Conservation (phyloP, 2,797 vertebrate species). For the Pelobates cultripes region DNA sequence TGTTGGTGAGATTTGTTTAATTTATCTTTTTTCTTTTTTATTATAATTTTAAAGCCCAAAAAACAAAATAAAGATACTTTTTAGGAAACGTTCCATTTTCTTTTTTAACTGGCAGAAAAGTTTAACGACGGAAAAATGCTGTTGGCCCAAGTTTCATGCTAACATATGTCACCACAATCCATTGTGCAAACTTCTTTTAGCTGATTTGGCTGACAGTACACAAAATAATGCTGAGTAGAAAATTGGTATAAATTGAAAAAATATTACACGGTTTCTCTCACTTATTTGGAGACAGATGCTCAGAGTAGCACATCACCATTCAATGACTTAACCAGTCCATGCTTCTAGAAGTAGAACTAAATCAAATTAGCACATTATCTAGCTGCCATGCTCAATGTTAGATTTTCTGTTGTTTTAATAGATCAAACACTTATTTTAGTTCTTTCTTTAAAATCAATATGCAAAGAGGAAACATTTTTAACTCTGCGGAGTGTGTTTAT, state of each 20-base stretch:
- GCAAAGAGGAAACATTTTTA: too few species aligned
- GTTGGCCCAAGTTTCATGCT: conserved; percentile 47
- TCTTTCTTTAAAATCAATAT: too few species aligned
- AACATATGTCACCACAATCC: conserved; percentile 50
- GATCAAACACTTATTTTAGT: too few species aligned
- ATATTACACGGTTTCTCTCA: conserved; percentile 35
- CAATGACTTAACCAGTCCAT: conserved; percentile 32
- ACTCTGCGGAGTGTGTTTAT: too few species aligned
- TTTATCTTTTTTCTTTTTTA: too few species aligned
- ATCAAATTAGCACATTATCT: conserved; percentile 13
- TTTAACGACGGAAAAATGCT: conserved; percentile 29
- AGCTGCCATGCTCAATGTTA: not conserved
- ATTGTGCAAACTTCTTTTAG: conserved; percentile 38
- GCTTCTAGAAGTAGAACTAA: conserved; percentile 36
- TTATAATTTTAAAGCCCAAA: not conserved
- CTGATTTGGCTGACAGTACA: conserved; percentile 53
- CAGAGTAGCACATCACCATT: conserved; percentile 48
- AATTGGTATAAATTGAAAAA: conserved; percentile 24
- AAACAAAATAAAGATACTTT: not conserved
- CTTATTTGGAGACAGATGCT: conserved; percentile 53
- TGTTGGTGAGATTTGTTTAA: too few species aligned
- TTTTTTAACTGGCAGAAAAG: conserved; percentile 27
- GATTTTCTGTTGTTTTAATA: too few species aligned
- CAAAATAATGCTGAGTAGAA: conserved; percentile 47
- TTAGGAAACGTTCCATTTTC: not conserved